Base-by-base conservation (phyloP, 2,113 vertebrate genomes). In the Nycticebus coucang region DNA sequence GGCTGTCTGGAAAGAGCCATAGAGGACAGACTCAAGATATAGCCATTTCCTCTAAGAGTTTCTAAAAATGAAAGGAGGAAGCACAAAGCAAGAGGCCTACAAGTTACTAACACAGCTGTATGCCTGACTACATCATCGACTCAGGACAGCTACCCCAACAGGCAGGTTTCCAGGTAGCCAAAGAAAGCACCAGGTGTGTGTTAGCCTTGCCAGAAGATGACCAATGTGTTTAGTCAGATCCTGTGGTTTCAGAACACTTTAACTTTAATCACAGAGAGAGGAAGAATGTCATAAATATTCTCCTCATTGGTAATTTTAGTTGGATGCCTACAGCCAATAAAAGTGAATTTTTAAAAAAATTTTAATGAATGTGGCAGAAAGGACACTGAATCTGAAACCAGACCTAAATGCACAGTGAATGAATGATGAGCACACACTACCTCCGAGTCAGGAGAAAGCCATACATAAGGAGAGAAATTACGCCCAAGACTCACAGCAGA, bases 391-490 rank as follows among this genome's bases (percentile, higher is more conserved):
- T 72, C 26, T 97, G 91, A 96, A 97, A 88, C 50, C 89, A 74
- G 75, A 91, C 22, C 64, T 53, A 53, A 96, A 77, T 95, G 62
- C 41, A 89, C 22, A 22, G 50, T 68, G 81, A 91, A 87, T 30
- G 91, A 96, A 98, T 14, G 13, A 71, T 50, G 53, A 93, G 17
- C 64, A 93, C 64, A 92, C 88, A 81, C 53, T 89, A 91, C 33
- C 59, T 95, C 69, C 84, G 93, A 89, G 90, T 90, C 24, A 91
- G 30, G 86, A 97, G 41, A 96, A 92, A 96, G 71, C 24, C 15
- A 86, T 81, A 10, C 66, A 92, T 75, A 89, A 69, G 93, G 95
- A 94, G 53, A 66, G 37, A 97, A 97, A 71, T n/a, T 83, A 91
- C 19, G 89, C 17, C 15, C 8, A 75, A 26, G 41, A 60, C n/a